Percentiles rank a stretch among this genome's conserved stretches.
These are phyloP conservation scores for Helicoverpa armigera DNA, from an alignment of 1,140 invertebrate genomes.

Conservation along the genomic window DNA sequence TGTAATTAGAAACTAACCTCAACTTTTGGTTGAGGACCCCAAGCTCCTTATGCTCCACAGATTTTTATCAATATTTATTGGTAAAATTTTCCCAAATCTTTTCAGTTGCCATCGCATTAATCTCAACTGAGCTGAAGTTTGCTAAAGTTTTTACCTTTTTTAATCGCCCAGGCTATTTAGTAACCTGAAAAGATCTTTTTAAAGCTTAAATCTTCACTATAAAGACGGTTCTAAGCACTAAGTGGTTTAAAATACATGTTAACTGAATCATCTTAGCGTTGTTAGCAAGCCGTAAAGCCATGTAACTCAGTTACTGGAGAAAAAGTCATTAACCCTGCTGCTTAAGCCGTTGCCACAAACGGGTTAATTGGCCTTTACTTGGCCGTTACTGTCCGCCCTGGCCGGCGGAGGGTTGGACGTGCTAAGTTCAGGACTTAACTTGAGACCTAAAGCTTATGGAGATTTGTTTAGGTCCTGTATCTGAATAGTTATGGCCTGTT, in stretches of 20 bases:
- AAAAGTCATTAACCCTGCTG: conserved; percentile 34
- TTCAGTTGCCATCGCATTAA: not conserved
- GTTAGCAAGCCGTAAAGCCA: conserved; percentile 26
- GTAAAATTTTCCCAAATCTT: conserved; percentile 15
- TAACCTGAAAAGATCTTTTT: not conserved
- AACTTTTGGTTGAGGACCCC: not conserved
- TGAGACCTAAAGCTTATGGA: not conserved
- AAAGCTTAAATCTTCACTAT: not conserved
- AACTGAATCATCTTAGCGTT: conserved; percentile 18
- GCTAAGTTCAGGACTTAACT: conserved; percentile 4
- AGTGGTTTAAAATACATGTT: conserved; percentile 17
- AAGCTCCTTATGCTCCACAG: not conserved
- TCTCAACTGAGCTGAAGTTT: not conserved
- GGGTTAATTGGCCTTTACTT: conserved; percentile 37
- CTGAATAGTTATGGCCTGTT: not conserved
- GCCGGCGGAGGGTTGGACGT: not conserved
- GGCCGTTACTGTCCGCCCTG: conserved; percentile 6
- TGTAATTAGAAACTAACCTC: not conserved
- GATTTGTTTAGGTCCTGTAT: not conserved
- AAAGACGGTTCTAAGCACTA: conserved; percentile 1
- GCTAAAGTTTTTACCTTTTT: not conserved
- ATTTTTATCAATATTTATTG: conserved; percentile 4
- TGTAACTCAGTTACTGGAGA: conserved; percentile 25
- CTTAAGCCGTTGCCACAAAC: not conserved
- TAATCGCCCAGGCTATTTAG: not conserved